Percentiles rank a stretch among this genome's conserved stretches.
Evolutionary conservation across 2,113 vertebrate genomes (phyloP).

Genomic region (Butorides virescens): DNA sequence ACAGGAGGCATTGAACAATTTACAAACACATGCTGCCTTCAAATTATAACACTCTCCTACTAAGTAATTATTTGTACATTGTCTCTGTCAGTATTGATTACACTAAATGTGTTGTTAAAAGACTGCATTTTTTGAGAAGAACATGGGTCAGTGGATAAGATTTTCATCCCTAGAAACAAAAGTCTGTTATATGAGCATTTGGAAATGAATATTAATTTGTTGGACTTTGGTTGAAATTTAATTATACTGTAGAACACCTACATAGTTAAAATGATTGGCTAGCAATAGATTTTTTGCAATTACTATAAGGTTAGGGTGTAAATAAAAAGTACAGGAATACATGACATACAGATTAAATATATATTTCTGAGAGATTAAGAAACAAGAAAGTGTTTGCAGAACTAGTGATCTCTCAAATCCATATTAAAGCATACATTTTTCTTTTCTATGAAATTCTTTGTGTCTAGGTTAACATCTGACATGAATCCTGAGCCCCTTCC

Average conservation of each 20-base stretch:
- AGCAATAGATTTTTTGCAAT: neutral
- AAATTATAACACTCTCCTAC: neutral
- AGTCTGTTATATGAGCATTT: rapidly evolving
- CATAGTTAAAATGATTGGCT: neutral
- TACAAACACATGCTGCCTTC: constrained; percentile 10
- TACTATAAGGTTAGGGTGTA: neutral
- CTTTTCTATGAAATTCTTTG: neutral
- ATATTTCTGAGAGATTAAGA: neutral
- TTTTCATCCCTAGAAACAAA: neutral
- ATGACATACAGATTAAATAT: neutral
- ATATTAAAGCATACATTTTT: neutral
- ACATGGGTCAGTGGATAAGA: neutral
- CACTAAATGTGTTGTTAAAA: neutral
- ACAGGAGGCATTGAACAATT: constrained; percentile 2
- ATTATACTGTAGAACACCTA: neutral
- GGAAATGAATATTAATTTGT: neutral
- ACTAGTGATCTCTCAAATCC: neutral
- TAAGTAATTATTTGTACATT: neutral
- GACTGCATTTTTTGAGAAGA: neutral
- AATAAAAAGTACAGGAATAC: neutral
- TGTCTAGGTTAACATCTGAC: neutral
- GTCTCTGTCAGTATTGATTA: constrained; percentile 3
- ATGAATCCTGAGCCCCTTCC: neutral
- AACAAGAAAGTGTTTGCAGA: neutral
- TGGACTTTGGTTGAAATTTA: neutral